A percentile compares a stretch with the other conserved stretches of the same genome.
These are phyloP conservation scores for Microctonus brassicae DNA, from an alignment of 2,888 invertebrate genomes.

Conservation along the genomic window DNA sequence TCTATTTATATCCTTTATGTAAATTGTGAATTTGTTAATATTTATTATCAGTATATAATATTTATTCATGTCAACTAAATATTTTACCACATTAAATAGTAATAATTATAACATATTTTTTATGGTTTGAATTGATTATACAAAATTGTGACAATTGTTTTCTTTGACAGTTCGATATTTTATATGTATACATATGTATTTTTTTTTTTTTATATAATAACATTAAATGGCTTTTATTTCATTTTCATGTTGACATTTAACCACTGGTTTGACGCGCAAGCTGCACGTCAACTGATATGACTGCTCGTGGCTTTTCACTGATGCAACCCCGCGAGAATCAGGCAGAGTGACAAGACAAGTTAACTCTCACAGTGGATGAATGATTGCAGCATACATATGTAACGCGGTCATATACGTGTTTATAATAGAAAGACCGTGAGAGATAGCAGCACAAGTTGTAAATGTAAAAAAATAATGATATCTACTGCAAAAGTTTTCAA, in stretches of 20 bases:
- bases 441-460: not conserved
- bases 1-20: no score
- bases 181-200: no score
- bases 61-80: no score
- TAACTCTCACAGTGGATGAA: not conserved
- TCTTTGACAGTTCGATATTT: no score
- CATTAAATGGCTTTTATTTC: slow-evolving; percentile 7
- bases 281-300: slow-evolving; percentile 5
- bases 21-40: no score
- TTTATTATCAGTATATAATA: no score
- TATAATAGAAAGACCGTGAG: not conserved
- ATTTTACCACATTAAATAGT: no score
- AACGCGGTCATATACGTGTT: not conserved
- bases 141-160: no score
- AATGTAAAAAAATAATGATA: no score
- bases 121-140: no score
- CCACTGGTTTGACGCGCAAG: not conserved
- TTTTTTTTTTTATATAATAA: not conserved
- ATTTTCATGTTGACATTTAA: not conserved
- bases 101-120: no score
- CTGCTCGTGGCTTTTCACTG: not conserved
- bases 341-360: slow-evolving; percentile 10
- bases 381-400: not conserved
- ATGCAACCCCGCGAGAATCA: not conserved
- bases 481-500: no score